Base-by-base conservation (phyloP, 1,140 invertebrate species). In the Drosophila pandora region DNA sequence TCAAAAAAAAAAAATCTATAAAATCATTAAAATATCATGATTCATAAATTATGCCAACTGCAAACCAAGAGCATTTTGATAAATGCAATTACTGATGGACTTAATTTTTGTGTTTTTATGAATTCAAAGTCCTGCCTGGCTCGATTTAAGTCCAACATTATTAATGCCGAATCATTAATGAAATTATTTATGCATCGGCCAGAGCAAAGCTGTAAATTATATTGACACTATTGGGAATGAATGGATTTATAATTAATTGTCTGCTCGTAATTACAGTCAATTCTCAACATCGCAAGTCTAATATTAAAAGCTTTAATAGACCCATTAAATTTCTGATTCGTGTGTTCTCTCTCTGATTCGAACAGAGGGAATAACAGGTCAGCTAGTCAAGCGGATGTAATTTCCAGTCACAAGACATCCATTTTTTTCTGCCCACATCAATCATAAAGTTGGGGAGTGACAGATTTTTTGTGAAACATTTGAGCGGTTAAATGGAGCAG, bases 171-270 rank as follows among this genome's bases (percentile, higher is more conserved):
- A 28, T 55, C 50, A 56, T 69, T 69, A 69, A 53, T 39, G 50
- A 6, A 52, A 53, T 52, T 61, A 56, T 76, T 69, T 76, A 61
- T 69, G 50, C 67, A 39, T 52, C 13, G 30, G 32, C 17, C 61
- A 30, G 39, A 10, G 34, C 50, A 56, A 17, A 43, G 47, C 55
- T 41, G 47, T 75, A 72, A 76, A 76, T 76, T 83, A 58, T 59
- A 60, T 79, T 63, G 63, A 69, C 72, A 80, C 77, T 80, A 60
- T 68, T 57, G 43, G 50, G 52, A 48, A 65, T 32, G 56, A 69
- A 80, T 63, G 50, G 50, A 62, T 54, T 65, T 58, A 76, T 47
- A 71, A 58, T 76, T 71, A 32, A 60, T 34, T 59, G 32, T 17
- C 23, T 32, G n/a, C 9, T 30, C 67, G 47, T 79, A 69, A 74